Conservation (phyloP, 2,888 invertebrate genomes). For the Rhimphoctona megacephalus region DNA sequence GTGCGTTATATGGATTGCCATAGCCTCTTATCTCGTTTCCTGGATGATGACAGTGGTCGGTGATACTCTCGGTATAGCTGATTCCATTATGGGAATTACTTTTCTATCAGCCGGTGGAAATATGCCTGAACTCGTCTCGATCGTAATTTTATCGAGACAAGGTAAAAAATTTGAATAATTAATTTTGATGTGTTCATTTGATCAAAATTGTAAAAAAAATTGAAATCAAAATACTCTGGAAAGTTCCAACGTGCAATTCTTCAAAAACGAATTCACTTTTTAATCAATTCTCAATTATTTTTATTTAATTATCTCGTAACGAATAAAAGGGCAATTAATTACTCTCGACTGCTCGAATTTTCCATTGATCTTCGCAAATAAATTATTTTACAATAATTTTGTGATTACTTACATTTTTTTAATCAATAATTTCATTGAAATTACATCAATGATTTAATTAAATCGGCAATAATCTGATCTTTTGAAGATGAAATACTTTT, state of each 20-base stretch:
- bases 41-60: conserved; percentile 97
- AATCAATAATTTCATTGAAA: background rate
- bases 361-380: background rate
- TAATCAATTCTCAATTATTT: background rate
- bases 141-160: conserved; percentile 93
- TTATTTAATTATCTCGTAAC: background rate
- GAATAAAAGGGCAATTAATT: background rate
- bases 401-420: background rate
- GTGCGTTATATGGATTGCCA: conserved; percentile 95
- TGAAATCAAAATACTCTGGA: too few relatives aligned
- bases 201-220: too few relatives aligned
- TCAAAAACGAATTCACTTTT: too few relatives aligned
- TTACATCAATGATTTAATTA: background rate
- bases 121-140: conserved; percentile 93
- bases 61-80: conserved; percentile 92
- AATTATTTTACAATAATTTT: background rate
- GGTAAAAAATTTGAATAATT: conserved; percentile 88
- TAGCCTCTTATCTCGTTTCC: conserved; percentile 93
- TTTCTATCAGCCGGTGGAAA: conserved; percentile 96
- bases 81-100: conserved; percentile 96
- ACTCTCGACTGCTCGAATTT: background rate
- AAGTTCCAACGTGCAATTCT: too few relatives aligned
- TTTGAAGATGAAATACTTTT: background rate
- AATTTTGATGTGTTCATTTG: too few relatives aligned
- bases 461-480: background rate